Base-by-base conservation (phyloP, 2,888 invertebrate genomes). In the Petrolisthes cinctipes region DNA sequence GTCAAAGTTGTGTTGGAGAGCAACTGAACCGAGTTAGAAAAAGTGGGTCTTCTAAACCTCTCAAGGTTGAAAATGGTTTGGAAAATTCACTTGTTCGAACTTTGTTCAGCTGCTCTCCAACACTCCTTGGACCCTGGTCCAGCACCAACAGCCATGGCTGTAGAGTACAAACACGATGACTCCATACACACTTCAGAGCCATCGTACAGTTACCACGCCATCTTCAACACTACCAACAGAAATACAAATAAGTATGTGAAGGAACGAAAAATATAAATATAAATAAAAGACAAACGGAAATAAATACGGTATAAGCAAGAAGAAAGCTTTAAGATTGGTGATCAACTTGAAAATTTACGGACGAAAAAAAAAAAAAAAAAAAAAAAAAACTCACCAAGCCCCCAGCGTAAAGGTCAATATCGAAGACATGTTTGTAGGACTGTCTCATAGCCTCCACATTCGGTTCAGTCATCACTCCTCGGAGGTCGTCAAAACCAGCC, bases 371-470 rank as follows among this genome's bases (percentile, higher is more conserved):
- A 37, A 5, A 68, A 54, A 57, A 20, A 6, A 37, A 9, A n/a
- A 0, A 23, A 20, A 37, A 5, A 68, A 54, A 57, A 20, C 53
- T 82, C 20, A 86, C 86, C 81, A 86, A 57, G 7, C 86, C 86
- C 14, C 86, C 86, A 17, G 71, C n/a, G 53, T n/a, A 82, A 66
- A 86, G 82, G 53, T 86, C 86, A 14, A 86, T 76, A 61, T 86
- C 86, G 14, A 71, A 53, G 51, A 86, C 86, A 37, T 61, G n/a
- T 0, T 9, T 7, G 75, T 86, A 86, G 51, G 76, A 61, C 75
- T 66, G 17, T 9, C 61, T 5, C 4, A 86, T 54, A 4, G 53
- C 53, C 0, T 20, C 66, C 7, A 82, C 53, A 4, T 61, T 53
- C 5, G 14, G 20, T 5, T 4, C n/a, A 0, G 76, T 14, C 82